Base-by-base conservation (phyloP, 2,888 invertebrate species). In the Torymus texanus region DNA sequence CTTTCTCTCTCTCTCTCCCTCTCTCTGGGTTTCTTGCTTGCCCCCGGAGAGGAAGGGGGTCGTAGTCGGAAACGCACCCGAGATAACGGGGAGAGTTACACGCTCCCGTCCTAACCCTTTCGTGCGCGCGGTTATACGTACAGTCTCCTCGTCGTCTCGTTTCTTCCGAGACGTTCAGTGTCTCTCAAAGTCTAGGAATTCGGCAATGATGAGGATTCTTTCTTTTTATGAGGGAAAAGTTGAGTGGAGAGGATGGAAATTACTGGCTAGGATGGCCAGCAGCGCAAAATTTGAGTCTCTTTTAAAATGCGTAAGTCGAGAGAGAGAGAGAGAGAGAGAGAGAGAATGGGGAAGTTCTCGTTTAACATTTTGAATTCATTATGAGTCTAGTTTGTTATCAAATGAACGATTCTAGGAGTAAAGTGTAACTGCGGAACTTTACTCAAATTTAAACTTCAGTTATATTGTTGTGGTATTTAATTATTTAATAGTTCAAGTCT, bases 1-100 rank as follows among this genome's bases (percentile, higher is more conserved):
- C 8, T 73, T 79, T 82, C 80, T 78, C 76, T 79, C 76, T 72
- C 74, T 11, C 53, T 82, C 80, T 78, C 76, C 78, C 76, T 72
- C 74, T 11, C 53, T 8, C 50, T 13, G 58, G 58, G 56, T n/a
- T 61, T 41, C 41, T 75, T 68, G n/a, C 41, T 41, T 18, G 50
- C 70, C 50, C 50, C 3, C 16, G 14, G 16, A n/a, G 4, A 50
- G 66, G 41, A 58, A 55, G 51, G n/a, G n/a, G 62, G 24, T 14
- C 85, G 83, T 79, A 86, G 86, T 83, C 85, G 87, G 87, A 88
- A 89, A 86, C 86, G 86, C 87, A 83, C 83, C 41, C 85, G 86
- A 89, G 89, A 90, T 89, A 90, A 89, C 88, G 87, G 85, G 55
- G 56, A 86, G 87, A 88, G 88, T 88, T 88, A 88, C 88, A 87